These are phyloP conservation scores for Dorcus parallelipipedus DNA, from an alignment of 2,888 invertebrate genomes.

Conservation along the genomic window DNA sequence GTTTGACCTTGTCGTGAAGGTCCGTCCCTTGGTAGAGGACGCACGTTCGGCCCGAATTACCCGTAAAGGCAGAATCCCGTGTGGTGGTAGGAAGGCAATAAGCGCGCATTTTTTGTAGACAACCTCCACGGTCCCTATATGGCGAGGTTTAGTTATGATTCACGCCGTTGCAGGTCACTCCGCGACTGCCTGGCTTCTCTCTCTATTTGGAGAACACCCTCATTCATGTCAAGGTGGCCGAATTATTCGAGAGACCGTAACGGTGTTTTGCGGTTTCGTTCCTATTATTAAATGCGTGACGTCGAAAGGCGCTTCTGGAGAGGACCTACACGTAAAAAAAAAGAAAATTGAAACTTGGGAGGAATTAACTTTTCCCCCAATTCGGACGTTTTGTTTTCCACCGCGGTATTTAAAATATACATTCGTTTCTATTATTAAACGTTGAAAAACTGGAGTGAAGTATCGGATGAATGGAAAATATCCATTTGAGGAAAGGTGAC, in stretches of 20 bases:
- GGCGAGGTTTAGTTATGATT: constrained; percentile 15
- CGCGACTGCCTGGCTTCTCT: constrained; percentile 12
- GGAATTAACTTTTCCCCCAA: not conserved
- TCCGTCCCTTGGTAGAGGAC: constrained; percentile 6
- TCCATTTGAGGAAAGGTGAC: no score
- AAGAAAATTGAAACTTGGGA: not conserved
- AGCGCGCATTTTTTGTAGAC: constrained; percentile 11
- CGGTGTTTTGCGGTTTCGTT: not conserved
- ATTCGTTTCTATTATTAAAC: no score
- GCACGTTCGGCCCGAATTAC: constrained; percentile 3
- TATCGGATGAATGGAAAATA: no score
- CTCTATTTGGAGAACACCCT: constrained; percentile 13
- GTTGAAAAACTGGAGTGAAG: no score
- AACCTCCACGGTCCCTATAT: constrained; percentile 15
- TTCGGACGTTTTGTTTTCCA: not conserved
- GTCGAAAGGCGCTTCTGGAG: no score
- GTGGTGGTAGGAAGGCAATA: constrained; percentile 10
- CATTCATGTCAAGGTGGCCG: constrained; percentile 18
- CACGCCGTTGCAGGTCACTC: constrained; percentile 15
- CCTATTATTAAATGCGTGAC: no score
- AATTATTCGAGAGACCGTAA: not conserved
- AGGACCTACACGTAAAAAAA: not conserved
- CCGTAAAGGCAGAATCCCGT: constrained; percentile 10
- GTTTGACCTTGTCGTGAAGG: constrained; percentile 10
- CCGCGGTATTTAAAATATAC: no score